Percentiles rank a stretch among this genome's conserved stretches.
Conservation (phyloP, 2,797 vertebrate genomes). For the Microctenopoma steveboyesi region DNA sequence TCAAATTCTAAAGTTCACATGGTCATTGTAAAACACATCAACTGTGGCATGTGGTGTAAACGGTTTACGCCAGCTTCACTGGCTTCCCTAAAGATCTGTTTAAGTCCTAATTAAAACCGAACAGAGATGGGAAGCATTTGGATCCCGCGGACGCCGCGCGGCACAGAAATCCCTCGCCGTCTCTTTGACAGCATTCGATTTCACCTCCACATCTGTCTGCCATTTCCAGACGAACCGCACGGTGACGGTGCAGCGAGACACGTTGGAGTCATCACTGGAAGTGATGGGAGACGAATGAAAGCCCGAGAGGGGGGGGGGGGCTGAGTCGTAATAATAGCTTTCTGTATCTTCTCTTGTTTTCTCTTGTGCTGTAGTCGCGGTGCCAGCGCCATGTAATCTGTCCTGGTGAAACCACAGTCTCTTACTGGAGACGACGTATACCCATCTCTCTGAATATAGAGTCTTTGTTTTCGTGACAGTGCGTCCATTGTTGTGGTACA, state of each 20-base stretch:
- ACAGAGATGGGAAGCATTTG: constrained; percentile 33
- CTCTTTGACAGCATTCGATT: constrained; percentile 36
- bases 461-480: constrained; percentile 16
- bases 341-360: constrained; percentile 33
- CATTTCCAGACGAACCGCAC: constrained; percentile 62
- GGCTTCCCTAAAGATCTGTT: constrained; percentile 35
- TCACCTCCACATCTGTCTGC: constrained; percentile 60
- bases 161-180: constrained; percentile 21
- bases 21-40: constrained; percentile 41
- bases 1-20: constrained; percentile 29
- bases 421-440: constrained; percentile 32
- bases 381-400: constrained; percentile 46
- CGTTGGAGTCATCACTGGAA: constrained; percentile 72
- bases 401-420: constrained; percentile 41
- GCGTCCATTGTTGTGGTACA: constrained; percentile 40
- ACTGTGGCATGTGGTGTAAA: constrained; percentile 40
- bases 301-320: constrained; percentile 26
- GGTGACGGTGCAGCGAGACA: constrained; percentile 55
- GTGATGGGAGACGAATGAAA: constrained; percentile 69
- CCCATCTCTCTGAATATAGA: constrained; percentile 24
- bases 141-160: constrained; percentile 3
- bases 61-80: constrained; percentile 37
- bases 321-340: constrained; percentile 58
- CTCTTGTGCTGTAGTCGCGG: constrained; percentile 15
- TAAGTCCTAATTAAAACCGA: constrained; percentile 46